A percentile compares a stretch with the other conserved stretches of the same genome.
Evolutionary conservation across 2,888 invertebrate genomes (phyloP).

Genomic region (Phragmatobia fuliginosa): DNA sequence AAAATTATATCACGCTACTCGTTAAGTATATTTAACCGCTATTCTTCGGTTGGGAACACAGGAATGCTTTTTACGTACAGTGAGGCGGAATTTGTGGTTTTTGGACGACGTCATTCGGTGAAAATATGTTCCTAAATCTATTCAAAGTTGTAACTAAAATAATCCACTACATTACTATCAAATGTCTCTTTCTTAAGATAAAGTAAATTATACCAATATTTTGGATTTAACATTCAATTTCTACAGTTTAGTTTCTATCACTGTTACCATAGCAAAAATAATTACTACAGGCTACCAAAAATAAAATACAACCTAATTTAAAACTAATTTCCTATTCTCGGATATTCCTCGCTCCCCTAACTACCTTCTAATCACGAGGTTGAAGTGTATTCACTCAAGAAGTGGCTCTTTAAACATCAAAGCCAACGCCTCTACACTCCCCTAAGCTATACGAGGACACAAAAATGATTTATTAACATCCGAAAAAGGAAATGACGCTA

Average conservation of each 20-base stretch:
- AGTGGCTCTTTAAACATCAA: conserved; percentile 81
- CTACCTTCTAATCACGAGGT: conserved; percentile 77
- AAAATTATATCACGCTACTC: conserved; percentile 15
- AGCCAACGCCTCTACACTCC: conserved; percentile 59
- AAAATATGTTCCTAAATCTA: conserved; percentile 20
- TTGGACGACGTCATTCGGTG: conserved; percentile 30
- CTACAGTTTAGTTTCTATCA: not conserved
- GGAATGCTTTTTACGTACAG: conserved; percentile 44
- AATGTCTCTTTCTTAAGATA: not conserved
- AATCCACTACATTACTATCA: not conserved
- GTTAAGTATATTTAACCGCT: conserved; percentile 37
- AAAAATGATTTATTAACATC: conserved; percentile 75
- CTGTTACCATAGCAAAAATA: not conserved
- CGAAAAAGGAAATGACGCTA: conserved; percentile 60
- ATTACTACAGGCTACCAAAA: not conserved
- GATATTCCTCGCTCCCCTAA: conserved; percentile 53
- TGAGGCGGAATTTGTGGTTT: conserved; percentile 37
- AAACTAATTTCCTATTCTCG: conserved; percentile 55
- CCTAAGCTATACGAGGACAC: conserved; percentile 53
- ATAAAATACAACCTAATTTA: conserved; percentile 46
- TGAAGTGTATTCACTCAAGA: conserved; percentile 71
- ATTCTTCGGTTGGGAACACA: conserved; percentile 29
- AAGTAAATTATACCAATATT: not conserved
- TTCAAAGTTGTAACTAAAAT: conserved; percentile 4
- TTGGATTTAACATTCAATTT: not conserved